phyloP scores from a whole-genome alignment of 2,113 vertebrate genomes.

The Poecile atricapillus region DNA sequence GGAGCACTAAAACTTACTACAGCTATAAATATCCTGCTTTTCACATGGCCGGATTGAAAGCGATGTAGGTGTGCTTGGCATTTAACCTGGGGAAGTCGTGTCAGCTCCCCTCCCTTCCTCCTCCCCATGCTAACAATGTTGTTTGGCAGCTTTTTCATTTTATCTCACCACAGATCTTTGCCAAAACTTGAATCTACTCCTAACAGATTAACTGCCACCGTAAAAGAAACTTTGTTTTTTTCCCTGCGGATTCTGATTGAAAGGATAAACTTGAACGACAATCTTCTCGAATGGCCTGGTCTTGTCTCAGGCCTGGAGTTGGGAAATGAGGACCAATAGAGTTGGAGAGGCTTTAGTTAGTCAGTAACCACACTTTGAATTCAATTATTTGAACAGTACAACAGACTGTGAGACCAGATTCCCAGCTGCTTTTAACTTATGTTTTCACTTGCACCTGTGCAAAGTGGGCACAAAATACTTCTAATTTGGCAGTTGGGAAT shows the following conservation, averaged over 20 bases:
- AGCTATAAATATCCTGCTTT: slow-evolving; percentile 72
- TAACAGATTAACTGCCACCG: slow-evolving; percentile 83
- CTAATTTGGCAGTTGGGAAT: slow-evolving; percentile 54
- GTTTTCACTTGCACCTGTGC: slow-evolving; percentile 57
- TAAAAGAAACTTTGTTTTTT: slow-evolving; percentile 81
- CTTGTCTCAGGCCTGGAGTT: slow-evolving; percentile 61
- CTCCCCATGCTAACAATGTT: slow-evolving; percentile 62
- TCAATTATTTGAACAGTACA: slow-evolving; percentile 32
- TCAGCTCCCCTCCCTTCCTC: slow-evolving; percentile 56
- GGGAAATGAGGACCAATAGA: slow-evolving; percentile 53
- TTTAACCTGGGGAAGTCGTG: slow-evolving; percentile 60
- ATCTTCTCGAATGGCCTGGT: slow-evolving; percentile 53
- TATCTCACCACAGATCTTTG: slow-evolving; percentile 76
- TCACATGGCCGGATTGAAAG: slow-evolving; percentile 35
- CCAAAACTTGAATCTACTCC: slow-evolving; percentile 86
- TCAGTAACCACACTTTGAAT: slow-evolving; percentile 55
- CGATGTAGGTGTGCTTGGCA: slow-evolving; percentile 68
- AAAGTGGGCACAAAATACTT: slow-evolving; percentile 59
- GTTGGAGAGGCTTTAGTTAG: slow-evolving; percentile 43
- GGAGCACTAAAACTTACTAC: slow-evolving; percentile 42
- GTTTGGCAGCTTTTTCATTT: slow-evolving; percentile 72
- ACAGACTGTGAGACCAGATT: slow-evolving; percentile 16
- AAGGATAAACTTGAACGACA: slow-evolving; percentile 73
- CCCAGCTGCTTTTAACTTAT: slow-evolving; percentile 50
- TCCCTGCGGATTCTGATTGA: slow-evolving; percentile 58